Conservation (phyloP, 1,140 invertebrate genomes). For the Coelopa frigida region DNA sequence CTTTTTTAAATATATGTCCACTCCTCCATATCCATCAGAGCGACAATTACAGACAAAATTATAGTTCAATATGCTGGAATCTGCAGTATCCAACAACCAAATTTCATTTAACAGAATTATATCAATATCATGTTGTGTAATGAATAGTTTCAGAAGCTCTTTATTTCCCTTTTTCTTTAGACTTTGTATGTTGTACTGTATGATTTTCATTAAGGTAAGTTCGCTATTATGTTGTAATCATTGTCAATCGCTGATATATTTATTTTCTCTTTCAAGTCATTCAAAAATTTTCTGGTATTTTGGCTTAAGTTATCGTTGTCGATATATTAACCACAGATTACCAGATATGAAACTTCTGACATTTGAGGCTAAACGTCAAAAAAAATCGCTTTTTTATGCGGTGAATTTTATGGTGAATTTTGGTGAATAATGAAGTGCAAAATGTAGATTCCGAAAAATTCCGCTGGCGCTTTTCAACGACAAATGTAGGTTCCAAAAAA, state of each 20-base stretch:
- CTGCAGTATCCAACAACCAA: no score
- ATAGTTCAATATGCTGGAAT: not conserved
- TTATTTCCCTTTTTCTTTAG: not conserved
- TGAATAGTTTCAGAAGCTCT: not conserved
- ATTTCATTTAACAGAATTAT: no score
- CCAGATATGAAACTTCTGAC: no score
- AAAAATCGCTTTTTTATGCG: not conserved
- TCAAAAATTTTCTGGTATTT: not conserved
- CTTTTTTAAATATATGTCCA: not conserved
- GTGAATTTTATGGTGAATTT: no score
- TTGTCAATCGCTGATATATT: not conserved
- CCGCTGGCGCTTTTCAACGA: no score
- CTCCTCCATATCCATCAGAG: not conserved
- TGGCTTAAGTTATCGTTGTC: not conserved
- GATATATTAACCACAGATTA: no score
- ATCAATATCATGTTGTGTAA: not conserved
- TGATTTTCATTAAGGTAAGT: not conserved
- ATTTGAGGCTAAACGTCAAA: no score
- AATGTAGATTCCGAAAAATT: no score
- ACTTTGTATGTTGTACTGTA: not conserved
- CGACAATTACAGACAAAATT: not conserved
- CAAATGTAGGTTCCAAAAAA: no score
- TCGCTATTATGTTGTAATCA: not conserved
- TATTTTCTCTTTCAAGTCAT: not conserved
- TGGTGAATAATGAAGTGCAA: no score